A percentile compares a stretch with the other conserved stretches of the same genome.
Evolutionary conservation across 2,888 invertebrate genomes (phyloP).

Genomic region (Melieria crassipennis): DNA sequence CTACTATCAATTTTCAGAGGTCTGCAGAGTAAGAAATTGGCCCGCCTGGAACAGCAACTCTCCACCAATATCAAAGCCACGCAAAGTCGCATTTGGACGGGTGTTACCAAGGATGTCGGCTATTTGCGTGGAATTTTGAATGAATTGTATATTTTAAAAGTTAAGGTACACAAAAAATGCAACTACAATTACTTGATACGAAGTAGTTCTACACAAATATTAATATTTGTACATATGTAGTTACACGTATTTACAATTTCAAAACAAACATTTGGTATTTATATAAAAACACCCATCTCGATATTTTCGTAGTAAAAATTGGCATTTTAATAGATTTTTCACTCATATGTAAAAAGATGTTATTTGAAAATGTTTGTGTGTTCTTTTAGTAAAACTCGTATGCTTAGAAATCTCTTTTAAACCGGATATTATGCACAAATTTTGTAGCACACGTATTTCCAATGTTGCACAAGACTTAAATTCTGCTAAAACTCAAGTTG

Average conservation of each 20-base stretch:
- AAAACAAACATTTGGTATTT: no score
- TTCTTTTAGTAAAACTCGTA: no score
- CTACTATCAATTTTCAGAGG: conserved; percentile 56
- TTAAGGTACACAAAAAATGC: conserved; percentile 71
- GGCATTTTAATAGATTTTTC: background rate
- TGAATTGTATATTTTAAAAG: conserved; percentile 83
- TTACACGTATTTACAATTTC: no score
- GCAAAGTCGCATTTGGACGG: conserved; percentile 80
- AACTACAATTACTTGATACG: background rate
- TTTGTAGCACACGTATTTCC: background rate
- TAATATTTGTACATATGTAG: background rate
- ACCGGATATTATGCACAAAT: background rate
- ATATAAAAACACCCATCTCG: no score
- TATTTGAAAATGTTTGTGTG: no score
- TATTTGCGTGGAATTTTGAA: conserved; percentile 79
- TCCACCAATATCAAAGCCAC: conserved; percentile 81
- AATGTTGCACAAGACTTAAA: conserved; percentile 7
- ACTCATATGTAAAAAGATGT: background rate
- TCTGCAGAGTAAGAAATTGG: conserved; percentile 76
- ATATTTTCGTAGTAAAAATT: no score
- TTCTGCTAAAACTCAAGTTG: background rate
- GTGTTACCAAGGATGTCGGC: conserved; percentile 79
- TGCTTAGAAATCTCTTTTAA: background rate
- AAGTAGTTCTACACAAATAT: background rate
- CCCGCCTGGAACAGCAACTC: conserved; percentile 79